Base-by-base conservation (phyloP, 1,140 invertebrate genomes). In the Drosophila subobscura region DNA sequence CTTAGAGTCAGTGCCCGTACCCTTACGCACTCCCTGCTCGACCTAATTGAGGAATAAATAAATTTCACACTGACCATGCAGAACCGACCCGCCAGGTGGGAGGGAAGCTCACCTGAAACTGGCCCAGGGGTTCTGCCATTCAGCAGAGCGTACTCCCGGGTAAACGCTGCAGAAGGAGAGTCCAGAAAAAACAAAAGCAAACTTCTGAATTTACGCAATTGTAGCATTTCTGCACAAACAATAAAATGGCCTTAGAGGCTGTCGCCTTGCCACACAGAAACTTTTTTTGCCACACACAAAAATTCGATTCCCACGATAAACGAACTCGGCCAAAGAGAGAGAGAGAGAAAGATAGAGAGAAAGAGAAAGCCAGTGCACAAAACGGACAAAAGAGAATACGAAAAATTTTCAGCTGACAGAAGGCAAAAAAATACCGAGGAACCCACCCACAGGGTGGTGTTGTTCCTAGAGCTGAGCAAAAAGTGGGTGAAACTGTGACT, bases 261-360 rank as follows among this genome's bases (percentile, higher is more conserved):
- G 72, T 33, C 44, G 56, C 49, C 47, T 27, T n/a, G 37, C 68
- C 56, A 56, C 52, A 54, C 29, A 20, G 23, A 68, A 84, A 84
- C 54, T 81, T 85, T 81, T 85, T 85, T 74, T 77, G 64, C 68
- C 60, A 61, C 61, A 60, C 65, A 75, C 75, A 64, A 72, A 72
- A 61, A 80, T 86, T 86, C 78, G 74, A 86, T 78, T 86, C 81
- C 77, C 81, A 50, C 71, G 77, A 73, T 84, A 84, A 83, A 54
- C 71, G 25, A 59, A 56, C 16, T 23, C 16, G 33, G 10, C 33
- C 33, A 3, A 6, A 33, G 29, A 37, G 10, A 33, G 49, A 14
- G 20, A 51, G 49, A 7, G 20, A 29, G 29, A 14, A 51, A 44
- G 57, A 20, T 12, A 41, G 10, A 14, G 33, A 8, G 59, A 41